Conservation (phyloP, 2,797 vertebrate species). For the Phaenicophaeus curvirostris region DNA sequence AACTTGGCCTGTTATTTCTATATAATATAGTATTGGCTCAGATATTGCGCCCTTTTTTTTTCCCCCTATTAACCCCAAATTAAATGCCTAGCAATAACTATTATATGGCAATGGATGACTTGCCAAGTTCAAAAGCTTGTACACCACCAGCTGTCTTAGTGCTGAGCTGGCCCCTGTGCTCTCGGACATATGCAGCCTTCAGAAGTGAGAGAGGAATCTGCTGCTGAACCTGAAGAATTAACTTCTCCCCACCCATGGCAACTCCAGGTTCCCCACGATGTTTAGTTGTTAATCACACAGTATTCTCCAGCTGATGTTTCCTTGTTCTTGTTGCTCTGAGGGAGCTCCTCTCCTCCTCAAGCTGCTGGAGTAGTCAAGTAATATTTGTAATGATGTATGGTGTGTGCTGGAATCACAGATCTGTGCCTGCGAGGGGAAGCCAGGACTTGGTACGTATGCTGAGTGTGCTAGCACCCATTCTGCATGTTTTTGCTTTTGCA, state of each 20-base stretch:
- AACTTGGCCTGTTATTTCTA: not conserved
- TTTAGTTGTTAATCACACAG: not conserved
- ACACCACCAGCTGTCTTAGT: not conserved
- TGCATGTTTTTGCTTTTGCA: not conserved
- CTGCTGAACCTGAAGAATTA: not conserved
- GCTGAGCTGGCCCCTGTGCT: not conserved
- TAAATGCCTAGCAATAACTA: not conserved
- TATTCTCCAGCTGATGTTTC: not conserved
- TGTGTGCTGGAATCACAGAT: not conserved
- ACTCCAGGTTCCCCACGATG: not conserved
- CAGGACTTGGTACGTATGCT: accelerated
- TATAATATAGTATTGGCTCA: not conserved
- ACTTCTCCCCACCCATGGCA: not conserved
- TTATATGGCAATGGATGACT: not conserved
- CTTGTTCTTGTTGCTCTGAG: not conserved
- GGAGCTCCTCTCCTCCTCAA: not conserved
- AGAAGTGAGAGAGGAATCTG: not conserved
- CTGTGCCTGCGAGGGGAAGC: accelerated
- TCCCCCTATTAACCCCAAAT: not conserved
- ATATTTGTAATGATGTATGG: accelerated
- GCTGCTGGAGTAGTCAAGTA: not conserved
- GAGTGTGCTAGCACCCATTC: not conserved
- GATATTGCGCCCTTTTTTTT: not conserved
- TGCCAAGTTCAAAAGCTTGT: not conserved
- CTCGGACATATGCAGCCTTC: accelerated